These are phyloP conservation scores for Leptopilina clavipes DNA, from an alignment of 1,140 invertebrate species.

Conservation along the genomic window DNA sequence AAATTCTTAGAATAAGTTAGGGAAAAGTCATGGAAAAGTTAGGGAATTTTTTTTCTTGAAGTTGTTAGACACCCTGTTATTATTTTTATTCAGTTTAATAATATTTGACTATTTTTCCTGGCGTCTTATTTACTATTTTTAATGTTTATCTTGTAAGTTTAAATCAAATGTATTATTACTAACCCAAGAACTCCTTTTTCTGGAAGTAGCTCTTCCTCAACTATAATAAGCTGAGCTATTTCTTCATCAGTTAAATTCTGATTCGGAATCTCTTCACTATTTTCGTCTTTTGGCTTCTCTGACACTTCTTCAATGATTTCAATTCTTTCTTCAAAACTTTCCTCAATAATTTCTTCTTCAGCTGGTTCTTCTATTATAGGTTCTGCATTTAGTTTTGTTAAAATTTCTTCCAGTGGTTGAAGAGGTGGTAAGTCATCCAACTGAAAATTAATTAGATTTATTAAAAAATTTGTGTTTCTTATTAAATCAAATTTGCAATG, in stretches of 20 bases:
- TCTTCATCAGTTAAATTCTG: conserved; percentile 78
- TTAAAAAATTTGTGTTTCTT: too few relatives aligned
- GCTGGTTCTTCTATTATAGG: conserved; percentile 53
- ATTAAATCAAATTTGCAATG: too few relatives aligned
- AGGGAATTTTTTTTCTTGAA: too few relatives aligned
- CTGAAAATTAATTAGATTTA: conserved; percentile 48
- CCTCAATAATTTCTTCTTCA: conserved; percentile 40
- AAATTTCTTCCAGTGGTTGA: conserved; percentile 61
- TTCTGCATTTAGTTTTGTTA: conserved; percentile 54
- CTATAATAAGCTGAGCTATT: conserved; percentile 80
- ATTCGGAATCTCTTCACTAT: conserved; percentile 68
- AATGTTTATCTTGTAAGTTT: not conserved
- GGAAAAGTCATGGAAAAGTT: too few relatives aligned
- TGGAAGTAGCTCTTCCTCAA: conserved; percentile 80
- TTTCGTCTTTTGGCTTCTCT: conserved; percentile 64
- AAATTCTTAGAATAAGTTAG: too few relatives aligned
- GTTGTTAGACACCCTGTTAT: too few relatives aligned
- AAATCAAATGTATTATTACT: conserved; percentile 48
- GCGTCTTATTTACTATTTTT: too few relatives aligned
- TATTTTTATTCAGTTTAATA: too few relatives aligned
- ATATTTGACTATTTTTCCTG: too few relatives aligned
- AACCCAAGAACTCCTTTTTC: conserved; percentile 82
- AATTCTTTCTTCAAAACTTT: conserved; percentile 38
- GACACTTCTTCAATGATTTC: conserved; percentile 47
- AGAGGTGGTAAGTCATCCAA: conserved; percentile 65